Evolutionary conservation across 1,140 invertebrate genomes (phyloP).

Genomic region (Zaprionus vittiger): DNA sequence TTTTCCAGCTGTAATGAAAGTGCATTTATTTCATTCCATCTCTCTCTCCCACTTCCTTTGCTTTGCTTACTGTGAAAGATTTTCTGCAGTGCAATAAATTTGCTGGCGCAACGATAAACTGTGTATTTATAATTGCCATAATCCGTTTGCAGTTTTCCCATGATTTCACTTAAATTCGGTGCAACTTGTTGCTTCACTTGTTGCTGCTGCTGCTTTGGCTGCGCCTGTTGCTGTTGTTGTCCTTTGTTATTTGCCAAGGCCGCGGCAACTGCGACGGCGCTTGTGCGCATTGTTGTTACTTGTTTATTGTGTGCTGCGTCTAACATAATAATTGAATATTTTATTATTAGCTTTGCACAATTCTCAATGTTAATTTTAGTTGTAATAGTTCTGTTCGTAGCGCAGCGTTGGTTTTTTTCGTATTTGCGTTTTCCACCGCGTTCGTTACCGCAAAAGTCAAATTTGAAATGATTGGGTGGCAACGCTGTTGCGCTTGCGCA

Average conservation of each 20-base stretch:
- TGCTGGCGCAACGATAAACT: slow-evolving; percentile 79
- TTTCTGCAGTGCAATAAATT: slow-evolving; percentile 74
- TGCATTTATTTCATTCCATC: neutral
- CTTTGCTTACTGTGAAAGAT: slow-evolving; percentile 71
- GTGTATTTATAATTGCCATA: slow-evolving; percentile 77
- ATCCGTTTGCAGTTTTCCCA: slow-evolving; percentile 63
- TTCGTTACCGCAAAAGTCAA: slow-evolving; percentile 78
- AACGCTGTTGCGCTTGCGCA: slow-evolving; percentile 44
- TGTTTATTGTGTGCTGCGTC: slow-evolving; percentile 25
- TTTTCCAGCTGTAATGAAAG: slow-evolving; percentile 58
- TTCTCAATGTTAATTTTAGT: neutral
- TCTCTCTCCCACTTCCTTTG: neutral
- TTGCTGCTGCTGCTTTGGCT: slow-evolving; percentile 46
- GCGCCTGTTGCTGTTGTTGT: slow-evolving; percentile 41
- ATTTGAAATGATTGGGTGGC: slow-evolving; percentile 53
- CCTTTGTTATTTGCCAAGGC: slow-evolving; percentile 52
- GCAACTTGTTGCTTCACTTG: slow-evolving; percentile 49
- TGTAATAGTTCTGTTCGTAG: neutral
- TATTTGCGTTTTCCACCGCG: slow-evolving; percentile 46
- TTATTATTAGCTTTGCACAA: neutral
- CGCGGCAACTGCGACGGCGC: slow-evolving; percentile 43
- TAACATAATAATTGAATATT: slow-evolving; percentile 7
- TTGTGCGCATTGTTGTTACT: slow-evolving; percentile 50
- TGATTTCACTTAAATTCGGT: slow-evolving; percentile 57
- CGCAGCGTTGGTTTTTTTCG: slow-evolving; percentile 49